These are phyloP conservation scores for Cisticola juncidis DNA, from an alignment of 2,113 vertebrate genomes.

Conservation along the genomic window DNA sequence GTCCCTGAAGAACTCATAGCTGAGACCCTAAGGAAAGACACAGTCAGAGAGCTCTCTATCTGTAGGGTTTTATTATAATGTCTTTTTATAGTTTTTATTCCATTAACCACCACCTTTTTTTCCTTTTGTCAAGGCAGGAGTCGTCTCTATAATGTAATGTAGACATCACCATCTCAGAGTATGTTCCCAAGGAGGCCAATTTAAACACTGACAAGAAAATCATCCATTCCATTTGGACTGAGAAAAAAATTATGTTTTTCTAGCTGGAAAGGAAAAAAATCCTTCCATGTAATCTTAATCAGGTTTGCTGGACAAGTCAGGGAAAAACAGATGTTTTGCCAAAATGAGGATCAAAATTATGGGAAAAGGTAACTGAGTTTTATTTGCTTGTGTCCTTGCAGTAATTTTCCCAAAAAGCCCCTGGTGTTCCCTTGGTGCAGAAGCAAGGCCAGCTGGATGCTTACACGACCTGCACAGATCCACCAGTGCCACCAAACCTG, in stretches of 20 bases:
- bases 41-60: neutral
- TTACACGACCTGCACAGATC: neutral
- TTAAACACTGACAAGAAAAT: slow-evolving; percentile 47
- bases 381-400: neutral
- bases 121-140: neutral
- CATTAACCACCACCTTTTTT: neutral
- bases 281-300: neutral
- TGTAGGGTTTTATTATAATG: neutral
- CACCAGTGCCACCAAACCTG: neutral
- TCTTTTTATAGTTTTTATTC: neutral
- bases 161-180: neutral
- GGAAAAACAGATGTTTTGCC: neutral
- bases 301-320: neutral
- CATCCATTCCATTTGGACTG: neutral
- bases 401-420: neutral
- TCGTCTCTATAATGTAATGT: neutral
- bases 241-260: slow-evolving; percentile 6
- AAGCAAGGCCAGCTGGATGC: neutral
- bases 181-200: slow-evolving; percentile 10
- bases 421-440: neutral
- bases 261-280: neutral
- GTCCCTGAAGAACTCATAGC: neutral
- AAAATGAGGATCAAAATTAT: neutral
- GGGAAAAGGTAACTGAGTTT: neutral
- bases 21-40: neutral